A percentile compares a stretch with the other conserved stretches of the same genome.
phyloP scores from a whole-genome alignment of 2,797 vertebrate genomes.

The Argyrosomus regius region DNA sequence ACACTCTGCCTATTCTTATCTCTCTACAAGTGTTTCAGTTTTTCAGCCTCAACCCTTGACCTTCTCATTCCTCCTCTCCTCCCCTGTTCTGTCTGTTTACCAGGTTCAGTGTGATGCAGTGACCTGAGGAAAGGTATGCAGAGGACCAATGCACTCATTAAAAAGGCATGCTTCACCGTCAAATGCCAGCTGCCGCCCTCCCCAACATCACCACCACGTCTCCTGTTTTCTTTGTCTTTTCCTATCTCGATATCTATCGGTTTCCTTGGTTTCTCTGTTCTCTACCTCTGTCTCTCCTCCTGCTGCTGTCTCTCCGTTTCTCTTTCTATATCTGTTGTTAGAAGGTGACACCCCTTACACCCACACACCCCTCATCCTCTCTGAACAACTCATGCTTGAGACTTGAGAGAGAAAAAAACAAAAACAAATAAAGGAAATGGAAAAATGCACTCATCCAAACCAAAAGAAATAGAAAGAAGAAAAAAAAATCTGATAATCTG shows the following conservation, averaged over 20 bases:
- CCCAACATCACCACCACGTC: conserved; percentile 35
- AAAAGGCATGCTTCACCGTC: conserved; percentile 84
- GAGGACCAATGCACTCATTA: conserved; percentile 84
- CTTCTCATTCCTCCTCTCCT: conserved; percentile 61
- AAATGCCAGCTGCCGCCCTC: conserved; percentile 81
- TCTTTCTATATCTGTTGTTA: conserved; percentile 77
- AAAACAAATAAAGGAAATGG: conserved; percentile 70
- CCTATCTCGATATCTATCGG: conserved; percentile 50
- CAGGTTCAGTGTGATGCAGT: conserved; percentile 57
- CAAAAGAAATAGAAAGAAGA: conserved; percentile 48
- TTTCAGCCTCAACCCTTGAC: conserved; percentile 59
- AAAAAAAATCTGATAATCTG: conserved; percentile 58
- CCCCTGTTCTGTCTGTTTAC: conserved; percentile 51
- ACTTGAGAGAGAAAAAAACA: conserved; percentile 50
- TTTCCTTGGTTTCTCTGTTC: conserved; percentile 69
- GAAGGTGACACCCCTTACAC: conserved; percentile 78
- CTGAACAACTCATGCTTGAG: conserved; percentile 71
- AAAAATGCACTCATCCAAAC: conserved; percentile 70
- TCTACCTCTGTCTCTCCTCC: conserved; percentile 54
- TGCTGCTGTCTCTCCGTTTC: conserved; percentile 65
- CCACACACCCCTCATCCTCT: conserved; percentile 72
- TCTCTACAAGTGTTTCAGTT: conserved; percentile 52
- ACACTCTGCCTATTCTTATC: conserved; percentile 55
- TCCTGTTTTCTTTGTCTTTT: conserved; percentile 69
- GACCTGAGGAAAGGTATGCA: conserved; percentile 77